Percentiles rank a stretch among this genome's conserved stretches.
Conservation (phyloP, 2,113 vertebrate genomes). For the human region GRCh38 chr7:19092001-19092500, state of each 20-base stretch:
- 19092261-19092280: not conserved
- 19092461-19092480: not conserved
- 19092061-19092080: slow-evolving; percentile 45
- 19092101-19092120: slow-evolving; percentile 59
- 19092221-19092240: slow-evolving; percentile 19
- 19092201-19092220: slow-evolving; percentile 57
- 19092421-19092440: not conserved
- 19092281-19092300: not conserved
- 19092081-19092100: slow-evolving; percentile 54
- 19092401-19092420: not conserved
- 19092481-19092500: not conserved
- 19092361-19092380: not conserved
- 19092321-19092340: not conserved
- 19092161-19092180: slow-evolving; percentile 42
- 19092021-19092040: slow-evolving; percentile 3
- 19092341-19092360: not conserved
- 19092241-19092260: slow-evolving; percentile 24
- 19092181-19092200: slow-evolving; percentile 49
- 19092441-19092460: not conserved
- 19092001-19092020: slow-evolving; percentile 38
- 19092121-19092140: slow-evolving; percentile 64
- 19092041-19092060: slow-evolving; percentile 44
- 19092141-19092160: slow-evolving; percentile 66
- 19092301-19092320: not conserved
- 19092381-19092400: not conserved